Percentiles rank a stretch among this genome's conserved stretches.
Conservation (phyloP, 2,113 vertebrate genomes). For the Aldabrachelys gigantea region DNA sequence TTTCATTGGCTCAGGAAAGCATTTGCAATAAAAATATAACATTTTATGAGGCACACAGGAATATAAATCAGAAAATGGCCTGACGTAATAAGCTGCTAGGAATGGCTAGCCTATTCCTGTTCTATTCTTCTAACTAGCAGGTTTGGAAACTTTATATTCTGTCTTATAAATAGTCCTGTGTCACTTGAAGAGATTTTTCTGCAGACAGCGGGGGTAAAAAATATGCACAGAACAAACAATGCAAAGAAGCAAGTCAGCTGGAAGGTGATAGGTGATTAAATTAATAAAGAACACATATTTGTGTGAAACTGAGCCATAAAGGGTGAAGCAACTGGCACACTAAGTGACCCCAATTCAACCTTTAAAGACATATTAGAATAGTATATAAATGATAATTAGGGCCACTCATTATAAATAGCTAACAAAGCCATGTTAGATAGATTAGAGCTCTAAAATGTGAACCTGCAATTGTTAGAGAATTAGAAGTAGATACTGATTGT, state of each 20-base stretch:
- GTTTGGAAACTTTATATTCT: not conserved
- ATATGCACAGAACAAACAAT: not conserved
- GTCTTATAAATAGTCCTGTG: not conserved
- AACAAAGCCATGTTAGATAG: too few relatives aligned
- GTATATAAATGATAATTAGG: too few relatives aligned
- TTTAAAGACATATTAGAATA: too few relatives aligned
- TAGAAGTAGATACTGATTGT: too few relatives aligned
- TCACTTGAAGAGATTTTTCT: not conserved
- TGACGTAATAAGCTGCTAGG: not conserved
- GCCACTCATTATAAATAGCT: too few relatives aligned
- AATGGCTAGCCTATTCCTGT: not conserved
- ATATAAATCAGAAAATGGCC: not conserved
- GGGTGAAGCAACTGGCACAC: too few relatives aligned
- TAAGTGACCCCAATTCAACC: too few relatives aligned
- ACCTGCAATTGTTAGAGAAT: too few relatives aligned
- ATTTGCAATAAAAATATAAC: not conserved
- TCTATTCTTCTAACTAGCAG: not conserved
- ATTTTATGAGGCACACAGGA: not conserved
- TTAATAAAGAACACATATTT: fast-evolving
- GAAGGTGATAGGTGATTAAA: not conserved
- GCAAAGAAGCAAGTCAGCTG: not conserved
- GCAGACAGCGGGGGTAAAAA: not conserved
- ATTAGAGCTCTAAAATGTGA: too few relatives aligned
- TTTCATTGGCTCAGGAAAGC: not conserved
- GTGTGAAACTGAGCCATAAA: too few relatives aligned